A percentile compares a stretch with the other conserved stretches of the same genome.
Evolutionary conservation across 2,888 invertebrate species (phyloP).

Genomic region (Pachymerium ferrugineum): DNA sequence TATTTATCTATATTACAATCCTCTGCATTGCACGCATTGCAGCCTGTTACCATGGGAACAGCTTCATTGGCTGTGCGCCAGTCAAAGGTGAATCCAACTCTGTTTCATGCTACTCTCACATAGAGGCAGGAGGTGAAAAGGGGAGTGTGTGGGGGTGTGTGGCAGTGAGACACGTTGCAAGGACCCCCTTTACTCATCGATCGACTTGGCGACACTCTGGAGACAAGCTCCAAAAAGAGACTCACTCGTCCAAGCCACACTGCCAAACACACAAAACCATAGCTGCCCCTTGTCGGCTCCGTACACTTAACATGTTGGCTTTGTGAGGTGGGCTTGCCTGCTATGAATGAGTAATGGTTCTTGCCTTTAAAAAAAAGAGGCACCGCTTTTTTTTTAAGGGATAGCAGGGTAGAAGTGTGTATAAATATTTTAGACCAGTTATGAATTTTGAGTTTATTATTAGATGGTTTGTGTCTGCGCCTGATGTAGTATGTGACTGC

Average conservation of each 20-base stretch:
- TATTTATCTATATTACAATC: neutral
- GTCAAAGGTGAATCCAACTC: constrained; percentile 9
- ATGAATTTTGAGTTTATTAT: too few species aligned
- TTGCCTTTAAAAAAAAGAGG: too few species aligned
- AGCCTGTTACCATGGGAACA: neutral
- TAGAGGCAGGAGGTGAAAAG: constrained; percentile 2
- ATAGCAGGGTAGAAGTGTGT: too few species aligned
- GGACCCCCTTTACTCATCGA: neutral
- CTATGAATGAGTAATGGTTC: too few species aligned
- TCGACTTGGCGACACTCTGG: constrained; percentile 6
- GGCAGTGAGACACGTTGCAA: neutral
- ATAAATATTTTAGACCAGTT: too few species aligned
- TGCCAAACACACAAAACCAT: neutral
- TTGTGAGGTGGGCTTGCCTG: neutral
- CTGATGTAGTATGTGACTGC: too few species aligned
- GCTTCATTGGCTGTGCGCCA: constrained; percentile 9
- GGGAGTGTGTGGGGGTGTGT: constrained; percentile 6
- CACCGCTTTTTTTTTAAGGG: too few species aligned
- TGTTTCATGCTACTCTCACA: constrained; percentile 3
- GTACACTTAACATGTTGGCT: neutral
- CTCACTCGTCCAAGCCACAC: neutral
- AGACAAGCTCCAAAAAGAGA: neutral
- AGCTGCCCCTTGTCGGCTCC: neutral
- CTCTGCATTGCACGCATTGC: constrained; percentile 13
- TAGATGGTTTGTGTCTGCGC: too few species aligned